Evolutionary conservation across 2,888 invertebrate genomes (phyloP), one percentile per base, ranked within the genome.

Genomic region (Eupsilia transversa): DNA sequence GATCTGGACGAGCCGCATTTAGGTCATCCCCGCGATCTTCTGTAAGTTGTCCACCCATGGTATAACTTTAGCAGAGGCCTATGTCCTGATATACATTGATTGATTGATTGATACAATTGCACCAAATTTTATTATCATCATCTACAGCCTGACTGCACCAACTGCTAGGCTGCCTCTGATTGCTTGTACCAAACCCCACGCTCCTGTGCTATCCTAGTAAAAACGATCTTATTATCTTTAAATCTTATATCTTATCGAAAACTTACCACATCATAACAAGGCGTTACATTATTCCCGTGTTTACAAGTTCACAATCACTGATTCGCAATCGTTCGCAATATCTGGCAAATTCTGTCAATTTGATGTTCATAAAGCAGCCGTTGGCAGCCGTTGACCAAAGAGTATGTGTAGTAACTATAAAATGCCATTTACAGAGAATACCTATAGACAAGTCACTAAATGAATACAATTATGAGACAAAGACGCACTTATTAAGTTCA

Each of bases 241-340:
- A n/a, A n/a, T n/a, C n/a, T n/a, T n/a, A n/a, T n/a, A n/a, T n/a
- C n/a, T n/a, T n/a, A n/a, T n/a, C n/a, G 9, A 27, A 59, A 20
- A 52, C 41, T 41, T 61, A 77, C 70, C 72, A 75, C 70, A 76
- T 67, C 46, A 64, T 64, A 60, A 72, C n/a, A 38, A 41, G 38
- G 27, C 57, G 12, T 33, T 27, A 27, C 14, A 56, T 43, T 66
- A 49, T 61, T 56, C 6, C 10, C 3, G 38, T 63, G 6, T 27
- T 52, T 9, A 33, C 12, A 41, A 27, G 3, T 73, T 35, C 17
- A n/a, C 20, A 30, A n/a, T 46, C 27, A 41, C n/a, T 54, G 5
- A 33, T 54, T 54, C 17, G 6, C 23, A 46, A 23, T 30, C 38
- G 30, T 20, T 71, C 23, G n/a, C 12, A 12, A n/a, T n/a, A 23